phyloP scores from a whole-genome alignment of 2,113 vertebrate species.

The Rynchops niger region DNA sequence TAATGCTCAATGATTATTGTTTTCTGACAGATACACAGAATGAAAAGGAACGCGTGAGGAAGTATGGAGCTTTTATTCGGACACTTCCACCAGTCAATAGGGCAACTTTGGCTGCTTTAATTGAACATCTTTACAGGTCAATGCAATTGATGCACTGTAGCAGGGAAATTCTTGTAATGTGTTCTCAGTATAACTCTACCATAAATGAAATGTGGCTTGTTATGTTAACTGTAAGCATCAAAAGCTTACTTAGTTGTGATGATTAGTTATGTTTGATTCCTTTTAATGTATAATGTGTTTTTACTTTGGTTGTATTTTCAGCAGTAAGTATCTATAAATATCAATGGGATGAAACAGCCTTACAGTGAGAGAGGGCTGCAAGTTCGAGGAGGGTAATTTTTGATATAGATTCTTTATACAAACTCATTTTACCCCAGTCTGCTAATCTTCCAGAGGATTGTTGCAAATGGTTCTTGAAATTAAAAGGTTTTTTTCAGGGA shows the following conservation, averaged over 20 bases:
- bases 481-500: neutral
- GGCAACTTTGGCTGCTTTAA: slow-evolving; percentile 87
- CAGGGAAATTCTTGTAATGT: neutral
- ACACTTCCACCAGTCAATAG: slow-evolving; percentile 86
- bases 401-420: neutral
- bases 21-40: slow-evolving; percentile 81
- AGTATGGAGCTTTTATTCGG: slow-evolving; percentile 87
- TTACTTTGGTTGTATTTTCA: neutral
- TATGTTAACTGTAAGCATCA: neutral
- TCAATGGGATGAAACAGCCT: neutral
- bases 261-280: neutral
- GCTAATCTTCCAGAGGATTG: neutral
- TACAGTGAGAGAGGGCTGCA: neutral
- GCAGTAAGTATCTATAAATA: neutral
- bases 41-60: slow-evolving; percentile 83
- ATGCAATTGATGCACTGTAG: neutral
- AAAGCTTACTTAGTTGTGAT: neutral
- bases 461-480: neutral
- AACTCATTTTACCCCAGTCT: neutral
- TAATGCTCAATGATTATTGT: neutral
- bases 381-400: neutral
- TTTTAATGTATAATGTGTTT: neutral
- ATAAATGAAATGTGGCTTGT: neutral
- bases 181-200: neutral
- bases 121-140: slow-evolving; percentile 95